Base-by-base conservation (phyloP, 2,888 invertebrate species). In the Cryptus armator region DNA sequence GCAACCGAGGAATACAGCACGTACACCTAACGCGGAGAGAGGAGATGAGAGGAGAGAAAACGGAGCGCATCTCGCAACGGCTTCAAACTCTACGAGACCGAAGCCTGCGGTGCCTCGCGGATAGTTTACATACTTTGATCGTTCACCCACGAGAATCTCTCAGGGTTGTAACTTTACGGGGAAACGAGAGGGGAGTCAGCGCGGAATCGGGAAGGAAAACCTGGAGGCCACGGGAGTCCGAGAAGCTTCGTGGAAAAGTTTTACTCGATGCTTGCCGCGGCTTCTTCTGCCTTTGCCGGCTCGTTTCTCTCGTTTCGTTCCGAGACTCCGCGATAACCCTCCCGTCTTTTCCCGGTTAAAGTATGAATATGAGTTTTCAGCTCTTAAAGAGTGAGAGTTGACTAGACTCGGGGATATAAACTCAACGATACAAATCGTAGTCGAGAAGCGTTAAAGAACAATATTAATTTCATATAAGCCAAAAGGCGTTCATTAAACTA, bases 101-200 rank as follows among this genome's bases (percentile, higher is more conserved):
- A 66, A 72, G 72, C 48, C 16, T 48, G 14, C 19, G 46, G 7
- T 84, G 75, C 84, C 72, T 71, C 72, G 75, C 66, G 79, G 77
- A 85, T 87, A 86, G 87, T 86, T 87, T 87, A 84, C 86, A 87
- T 86, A 87, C 86, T 87, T 87, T 87, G 87, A 87, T 86, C 87
- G 83, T 86, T 85, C 83, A 81, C 72, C 84, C 86, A 82, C 78
- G 85, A 84, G 85, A 87, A 85, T 87, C 80, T 84, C 83, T 83
- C 85, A 83, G 80, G 86, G 85, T 82, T 86, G 83, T 83, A 83
- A 83, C 76, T 86, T 86, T 85, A 32, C 68, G 64, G 62, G 29
- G 64, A 48, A 56, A 19, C n/a, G 81, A 79, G 81, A 56, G 76
- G 46, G 71, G 51, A 43, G 46, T 53, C 44, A 44, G 53, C 37